These are phyloP conservation scores for Brachionus rubens DNA, from an alignment of 1,140 invertebrate genomes.

Conservation along the genomic window DNA sequence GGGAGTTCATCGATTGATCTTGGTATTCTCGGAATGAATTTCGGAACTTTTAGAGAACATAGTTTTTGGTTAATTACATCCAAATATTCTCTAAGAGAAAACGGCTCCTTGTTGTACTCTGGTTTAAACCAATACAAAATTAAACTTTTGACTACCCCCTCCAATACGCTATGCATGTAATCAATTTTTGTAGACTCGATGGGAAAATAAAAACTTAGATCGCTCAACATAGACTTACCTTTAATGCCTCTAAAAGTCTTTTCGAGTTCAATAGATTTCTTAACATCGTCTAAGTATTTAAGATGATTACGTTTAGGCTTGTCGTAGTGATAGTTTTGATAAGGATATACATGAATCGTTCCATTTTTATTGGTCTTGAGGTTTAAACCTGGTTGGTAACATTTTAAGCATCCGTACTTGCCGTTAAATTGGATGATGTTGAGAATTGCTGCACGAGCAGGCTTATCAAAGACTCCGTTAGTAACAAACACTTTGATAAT, in stretches of 20 bases:
- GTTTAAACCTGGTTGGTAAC: neutral
- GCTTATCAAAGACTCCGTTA: constrained; percentile 2
- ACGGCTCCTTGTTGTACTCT: neutral
- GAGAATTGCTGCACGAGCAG: neutral
- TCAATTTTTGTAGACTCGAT: neutral
- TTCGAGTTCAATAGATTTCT: neutral
- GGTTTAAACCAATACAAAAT: neutral
- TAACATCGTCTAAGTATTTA: neutral
- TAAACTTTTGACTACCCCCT: neutral
- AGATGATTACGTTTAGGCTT: neutral
- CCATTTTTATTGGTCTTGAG: neutral
- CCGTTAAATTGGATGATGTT: neutral
- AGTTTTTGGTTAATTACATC: neutral
- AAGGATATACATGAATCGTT: neutral
- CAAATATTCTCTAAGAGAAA: neutral
- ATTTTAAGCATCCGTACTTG: constrained; percentile 2
- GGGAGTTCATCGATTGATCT: too few species aligned
- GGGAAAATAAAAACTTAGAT: neutral
- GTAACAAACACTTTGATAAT: neutral
- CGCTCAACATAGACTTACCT: neutral
- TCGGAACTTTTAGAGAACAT: too few species aligned
- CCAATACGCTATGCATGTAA: constrained; percentile 18
- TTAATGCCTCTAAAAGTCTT: neutral
- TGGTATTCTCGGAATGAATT: too few species aligned
- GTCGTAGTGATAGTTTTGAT: neutral